A percentile compares a stretch with the other conserved stretches of the same genome.
Conservation (phyloP, 2,888 invertebrate genomes). For the Dioctria rufipes region DNA sequence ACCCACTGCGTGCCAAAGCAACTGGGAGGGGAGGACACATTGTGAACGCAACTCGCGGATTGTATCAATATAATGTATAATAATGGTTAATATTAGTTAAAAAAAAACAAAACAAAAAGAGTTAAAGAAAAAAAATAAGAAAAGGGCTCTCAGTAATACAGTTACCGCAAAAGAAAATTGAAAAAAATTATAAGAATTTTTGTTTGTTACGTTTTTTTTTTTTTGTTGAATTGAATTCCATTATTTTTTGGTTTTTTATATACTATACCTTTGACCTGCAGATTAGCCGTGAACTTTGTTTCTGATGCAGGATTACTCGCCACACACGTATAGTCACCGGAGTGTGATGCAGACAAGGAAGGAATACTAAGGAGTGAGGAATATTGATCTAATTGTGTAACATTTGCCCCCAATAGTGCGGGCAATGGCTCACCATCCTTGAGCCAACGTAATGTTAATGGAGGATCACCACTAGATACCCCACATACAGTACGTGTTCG, state of each 20-base stretch:
- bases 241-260: slow-evolving; percentile 63
- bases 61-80: slow-evolving; percentile 45
- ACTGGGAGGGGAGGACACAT: slow-evolving; percentile 67
- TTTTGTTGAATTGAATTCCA: slow-evolving; percentile 9
- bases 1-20: slow-evolving; percentile 78
- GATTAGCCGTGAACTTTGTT: slow-evolving; percentile 84
- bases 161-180: slow-evolving; percentile 46
- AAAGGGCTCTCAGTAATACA: slow-evolving; percentile 43
- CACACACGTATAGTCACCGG: slow-evolving; percentile 85
- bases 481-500: slow-evolving; percentile 86
- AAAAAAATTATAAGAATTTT: slow-evolving; percentile 29
- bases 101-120: slow-evolving; percentile 61
- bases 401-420: slow-evolving; percentile 78
- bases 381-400: slow-evolving; percentile 82
- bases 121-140: slow-evolving; percentile 53
- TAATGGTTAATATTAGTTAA: slow-evolving; percentile 54
- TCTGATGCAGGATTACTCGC: slow-evolving; percentile 85
- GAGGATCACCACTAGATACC: slow-evolving; percentile 85
- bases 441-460: slow-evolving; percentile 85
- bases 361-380: slow-evolving; percentile 85
- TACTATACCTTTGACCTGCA: slow-evolving; percentile 86
- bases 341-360: slow-evolving; percentile 81
- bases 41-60: slow-evolving; percentile 61
- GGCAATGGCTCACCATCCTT: slow-evolving; percentile 84
- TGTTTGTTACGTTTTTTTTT: slow-evolving; percentile 48